phyloP scores from a whole-genome alignment of 2,888 invertebrate genomes.

The Mythimna pallens region DNA sequence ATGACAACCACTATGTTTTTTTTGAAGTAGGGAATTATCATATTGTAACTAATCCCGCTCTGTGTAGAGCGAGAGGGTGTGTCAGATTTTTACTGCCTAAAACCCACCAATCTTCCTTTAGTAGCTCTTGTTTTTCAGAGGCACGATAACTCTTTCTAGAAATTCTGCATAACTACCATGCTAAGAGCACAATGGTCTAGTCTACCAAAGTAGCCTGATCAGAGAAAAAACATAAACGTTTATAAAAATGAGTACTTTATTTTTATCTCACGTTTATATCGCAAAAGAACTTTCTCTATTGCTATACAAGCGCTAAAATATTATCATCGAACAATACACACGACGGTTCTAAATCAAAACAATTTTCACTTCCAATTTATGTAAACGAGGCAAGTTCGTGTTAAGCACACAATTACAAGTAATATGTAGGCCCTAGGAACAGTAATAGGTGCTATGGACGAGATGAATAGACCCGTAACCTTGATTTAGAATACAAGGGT shows the following conservation, averaged over 20 bases:
- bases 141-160: no score
- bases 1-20: no score
- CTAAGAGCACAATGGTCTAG: no score
- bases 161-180: no score
- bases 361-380: constrained; percentile 51
- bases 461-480: constrained; percentile 57
- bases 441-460: constrained; percentile 56
- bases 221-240: not conserved
- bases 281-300: not conserved
- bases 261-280: not conserved
- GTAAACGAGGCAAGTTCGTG: constrained; percentile 59
- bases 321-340: constrained; percentile 16
- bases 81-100: no score
- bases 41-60: no score
- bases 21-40: no score
- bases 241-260: not conserved
- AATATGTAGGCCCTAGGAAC: constrained; percentile 47
- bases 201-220: not conserved
- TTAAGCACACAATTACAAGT: constrained; percentile 53
- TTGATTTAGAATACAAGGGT: constrained; percentile 57
- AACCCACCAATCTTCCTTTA: no score
- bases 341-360: constrained; percentile 46
- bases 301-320: not conserved
- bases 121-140: no score
- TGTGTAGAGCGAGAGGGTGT: no score